Base-by-base conservation (phyloP, 2,113 vertebrate species). In the Pangasianodon hypophthalmus region DNA sequence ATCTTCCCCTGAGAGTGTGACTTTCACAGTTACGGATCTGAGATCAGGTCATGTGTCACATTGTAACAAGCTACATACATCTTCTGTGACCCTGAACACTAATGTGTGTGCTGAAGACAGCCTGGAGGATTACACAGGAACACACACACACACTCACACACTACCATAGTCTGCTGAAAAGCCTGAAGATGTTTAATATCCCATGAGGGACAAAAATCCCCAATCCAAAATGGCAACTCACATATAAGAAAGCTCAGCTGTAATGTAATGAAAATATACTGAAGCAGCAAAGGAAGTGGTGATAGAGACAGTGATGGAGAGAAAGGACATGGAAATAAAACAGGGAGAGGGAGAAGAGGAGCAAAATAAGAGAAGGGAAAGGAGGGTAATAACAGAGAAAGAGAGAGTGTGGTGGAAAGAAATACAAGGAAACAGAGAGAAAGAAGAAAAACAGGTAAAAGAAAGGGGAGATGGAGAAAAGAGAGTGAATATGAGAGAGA, bases 61-160 rank as follows among this genome's bases (percentile, higher is more conserved):
- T 84, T 86, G 56, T 83, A 71, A 82, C 85, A 85, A 81, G 80
- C 73, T 86, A 50, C 67, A 56, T 48, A 58, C 80, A 52, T 88
- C 83, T 73, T 62, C 79, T 85, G 69, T 86, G 87, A 88, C 90
- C 90, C 87, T 86, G 75, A 90, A 90, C 86, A 84, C 82, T 81
- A 87, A 85, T 62, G 14, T 84, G 79, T 87, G 77, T 71, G 64
- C 73, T 4, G 86, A 88, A 87, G 84, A 81, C 71, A 88, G 75
- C 54, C 58, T 73, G 44, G 85, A 54, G 90, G 87, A 86, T 86
- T 86, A 88, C 52, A 83, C n/a, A 83, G 54, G 81, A 52, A 37
- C 79, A 6, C 24, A 7, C 77, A 4, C 69, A 29, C 62, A 29
- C 62, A 29, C n/a, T n/a, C 62, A 29, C 62, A 29, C 62, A 10